Percentiles rank a stretch among this genome's conserved stretches.
Conservation (phyloP, 2,113 vertebrate species). For the Benitochromis conjunctus region DNA sequence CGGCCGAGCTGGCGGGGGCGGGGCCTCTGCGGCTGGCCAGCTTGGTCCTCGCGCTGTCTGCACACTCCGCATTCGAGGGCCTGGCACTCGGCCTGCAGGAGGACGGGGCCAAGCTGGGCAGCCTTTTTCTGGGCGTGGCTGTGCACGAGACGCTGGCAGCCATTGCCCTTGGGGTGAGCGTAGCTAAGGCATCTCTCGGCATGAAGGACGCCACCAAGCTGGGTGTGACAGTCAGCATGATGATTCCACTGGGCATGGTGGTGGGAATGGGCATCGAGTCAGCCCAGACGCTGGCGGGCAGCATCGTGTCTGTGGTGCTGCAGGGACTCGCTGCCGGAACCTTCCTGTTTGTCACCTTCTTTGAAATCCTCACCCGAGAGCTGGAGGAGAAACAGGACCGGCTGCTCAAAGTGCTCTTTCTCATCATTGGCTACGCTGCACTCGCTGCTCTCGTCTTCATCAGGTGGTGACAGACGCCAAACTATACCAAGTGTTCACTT, state of each 20-base stretch:
- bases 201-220: slow-evolving; percentile 81
- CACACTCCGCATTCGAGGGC: slow-evolving; percentile 88
- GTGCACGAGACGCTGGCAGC: slow-evolving; percentile 87
- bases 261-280: slow-evolving; percentile 85
- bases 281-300: slow-evolving; percentile 66
- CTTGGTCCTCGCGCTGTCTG: slow-evolving; percentile 83
- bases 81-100: slow-evolving; percentile 91
- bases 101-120: slow-evolving; percentile 72
- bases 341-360: slow-evolving; percentile 90
- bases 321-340: slow-evolving; percentile 87
- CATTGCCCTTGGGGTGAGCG: slow-evolving; percentile 82
- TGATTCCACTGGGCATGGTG: slow-evolving; percentile 84
- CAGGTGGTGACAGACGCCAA: slow-evolving; percentile 77
- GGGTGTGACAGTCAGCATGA: slow-evolving; percentile 78
- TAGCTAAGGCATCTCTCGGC: slow-evolving; percentile 76
- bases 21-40: slow-evolving; percentile 81
- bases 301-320: slow-evolving; percentile 78
- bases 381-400: slow-evolving; percentile 85
- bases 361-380: slow-evolving; percentile 88
- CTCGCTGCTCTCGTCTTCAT: slow-evolving; percentile 83
- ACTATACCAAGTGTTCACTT: not conserved
- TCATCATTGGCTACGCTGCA: slow-evolving; percentile 81
- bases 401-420: slow-evolving; percentile 88
- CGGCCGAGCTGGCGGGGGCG: slow-evolving; percentile 69
- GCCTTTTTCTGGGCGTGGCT: slow-evolving; percentile 85